Base-by-base conservation (phyloP, 2,797 vertebrate species). In the Nannoperca obscura region DNA sequence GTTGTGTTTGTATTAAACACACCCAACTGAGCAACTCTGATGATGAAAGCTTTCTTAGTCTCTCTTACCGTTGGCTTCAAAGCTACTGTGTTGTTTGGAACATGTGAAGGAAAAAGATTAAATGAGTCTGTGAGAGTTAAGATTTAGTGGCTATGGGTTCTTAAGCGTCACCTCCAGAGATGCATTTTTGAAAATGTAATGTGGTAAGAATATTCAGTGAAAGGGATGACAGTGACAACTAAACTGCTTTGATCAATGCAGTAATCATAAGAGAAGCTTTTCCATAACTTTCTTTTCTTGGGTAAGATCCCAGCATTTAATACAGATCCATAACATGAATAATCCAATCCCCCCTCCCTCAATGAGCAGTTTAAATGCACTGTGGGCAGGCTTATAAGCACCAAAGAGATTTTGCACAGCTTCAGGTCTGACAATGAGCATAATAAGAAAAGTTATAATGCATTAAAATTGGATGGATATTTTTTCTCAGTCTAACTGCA, bases 1-100 rank as follows among this genome's bases (percentile, higher is more conserved):
- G n/a, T 14, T 69, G 49, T 44, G 47, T 59, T 38, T 49, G 4
- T 57, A 34, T 52, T 63, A 50, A 72, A 59, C 49, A 10, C n/a
- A 50, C n/a, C 36, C n/a, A 49, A 15, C 50, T 63, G 24, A 75
- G 61, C 5, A 27, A 1, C 34, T 60, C 20, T 69, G 58, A 64
- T 59, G 13, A 82, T 4, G 36, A 72, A 34, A 11, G 12, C 22
- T 69, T 30, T n/a, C 2, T 24, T 1, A 4, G 7, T 46, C 10
- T 27, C 32, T 54, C 40, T 59, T 32, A 30, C 5, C 14, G 20
- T 30, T 19, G 11, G 19, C 27, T 74, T 55, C 36, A 38, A 74
- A 57, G 47, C 38, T 32, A 5, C 38, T 19, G 3, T 78, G 34
- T 46, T 7, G 22, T 17, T 30, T 22, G 13, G 54, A n/a, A 15